These are phyloP conservation scores for Coccyzus lansbergi DNA, from an alignment of 2,797 vertebrate species.

Conservation along the genomic window DNA sequence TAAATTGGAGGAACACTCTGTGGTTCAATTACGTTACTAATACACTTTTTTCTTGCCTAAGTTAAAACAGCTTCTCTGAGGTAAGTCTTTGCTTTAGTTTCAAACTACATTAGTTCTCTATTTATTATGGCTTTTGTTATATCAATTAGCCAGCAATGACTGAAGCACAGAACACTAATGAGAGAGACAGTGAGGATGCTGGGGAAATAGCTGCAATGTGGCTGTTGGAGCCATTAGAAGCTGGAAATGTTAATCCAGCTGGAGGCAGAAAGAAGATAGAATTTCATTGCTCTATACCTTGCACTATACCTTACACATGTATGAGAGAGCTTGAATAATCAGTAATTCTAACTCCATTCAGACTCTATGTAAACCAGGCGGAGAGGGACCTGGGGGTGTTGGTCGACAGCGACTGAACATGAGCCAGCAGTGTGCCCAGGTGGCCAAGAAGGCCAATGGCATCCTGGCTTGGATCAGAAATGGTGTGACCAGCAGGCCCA, in stretches of 20 bases:
- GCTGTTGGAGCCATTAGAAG: background rate
- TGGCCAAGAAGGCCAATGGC: too few species aligned
- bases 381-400: too few species aligned
- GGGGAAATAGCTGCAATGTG: background rate
- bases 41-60: background rate
- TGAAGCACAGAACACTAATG: background rate
- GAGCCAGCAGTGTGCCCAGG: too few species aligned
- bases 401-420: too few species aligned
- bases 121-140: background rate
- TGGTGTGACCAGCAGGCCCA: too few species aligned
- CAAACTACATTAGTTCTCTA: background rate
- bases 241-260: background rate
- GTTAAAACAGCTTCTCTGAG: background rate
- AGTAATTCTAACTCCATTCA: background rate
- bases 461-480: too few species aligned
- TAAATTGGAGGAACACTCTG: background rate
- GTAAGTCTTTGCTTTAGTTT: background rate
- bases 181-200: background rate
- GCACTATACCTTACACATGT: background rate
- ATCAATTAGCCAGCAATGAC: background rate
- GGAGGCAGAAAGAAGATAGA: background rate
- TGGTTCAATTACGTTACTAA: background rate
- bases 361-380: background rate
- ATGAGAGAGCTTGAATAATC: background rate
- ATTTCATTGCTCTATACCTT: conserved; percentile 14